Evolutionary conservation across 2,888 invertebrate genomes (phyloP).

Genomic region (Ceratothoa steindachneri): DNA sequence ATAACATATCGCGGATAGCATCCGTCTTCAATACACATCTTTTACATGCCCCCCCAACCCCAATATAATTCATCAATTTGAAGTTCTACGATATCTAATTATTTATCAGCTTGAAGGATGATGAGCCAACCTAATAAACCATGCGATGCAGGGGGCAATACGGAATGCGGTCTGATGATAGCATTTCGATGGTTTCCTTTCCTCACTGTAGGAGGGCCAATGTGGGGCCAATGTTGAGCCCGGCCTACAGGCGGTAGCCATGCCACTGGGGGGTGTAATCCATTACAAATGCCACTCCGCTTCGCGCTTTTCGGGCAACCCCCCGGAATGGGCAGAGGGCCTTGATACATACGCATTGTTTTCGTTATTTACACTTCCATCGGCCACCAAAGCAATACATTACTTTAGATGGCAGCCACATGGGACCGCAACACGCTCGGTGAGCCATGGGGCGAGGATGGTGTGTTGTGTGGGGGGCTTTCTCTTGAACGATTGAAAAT

Average conservation of each 20-base stretch:
- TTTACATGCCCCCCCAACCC: too few relatives aligned
- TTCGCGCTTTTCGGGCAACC: slow-evolving; percentile 14
- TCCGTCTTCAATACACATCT: too few relatives aligned
- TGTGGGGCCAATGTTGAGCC: slow-evolving; percentile 9
- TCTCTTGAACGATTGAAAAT: not conserved
- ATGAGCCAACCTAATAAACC: too few relatives aligned
- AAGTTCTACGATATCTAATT: too few relatives aligned
- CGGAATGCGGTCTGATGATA: too few relatives aligned
- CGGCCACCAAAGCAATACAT: not conserved
- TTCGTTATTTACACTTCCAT: slow-evolving; percentile 14
- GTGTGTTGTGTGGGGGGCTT: too few relatives aligned
- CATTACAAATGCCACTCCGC: slow-evolving; percentile 13
- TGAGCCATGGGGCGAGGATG: not conserved
- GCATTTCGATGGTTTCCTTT: too few relatives aligned
- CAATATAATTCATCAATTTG: too few relatives aligned
- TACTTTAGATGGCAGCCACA: not conserved
- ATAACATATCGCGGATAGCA: too few relatives aligned
- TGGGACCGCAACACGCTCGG: not conserved
- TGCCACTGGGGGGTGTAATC: slow-evolving; percentile 20
- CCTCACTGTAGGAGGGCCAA: too few relatives aligned
- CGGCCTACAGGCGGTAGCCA: slow-evolving; percentile 18
- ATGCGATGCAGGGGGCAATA: too few relatives aligned
- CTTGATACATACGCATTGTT: slow-evolving; percentile 47
- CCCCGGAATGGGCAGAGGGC: slow-evolving; percentile 38
- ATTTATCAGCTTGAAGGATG: too few relatives aligned